Percentiles rank a stretch among this genome's conserved stretches.
phyloP scores from a whole-genome alignment of 2,797 vertebrate genomes.

The Danio choprae region DNA sequence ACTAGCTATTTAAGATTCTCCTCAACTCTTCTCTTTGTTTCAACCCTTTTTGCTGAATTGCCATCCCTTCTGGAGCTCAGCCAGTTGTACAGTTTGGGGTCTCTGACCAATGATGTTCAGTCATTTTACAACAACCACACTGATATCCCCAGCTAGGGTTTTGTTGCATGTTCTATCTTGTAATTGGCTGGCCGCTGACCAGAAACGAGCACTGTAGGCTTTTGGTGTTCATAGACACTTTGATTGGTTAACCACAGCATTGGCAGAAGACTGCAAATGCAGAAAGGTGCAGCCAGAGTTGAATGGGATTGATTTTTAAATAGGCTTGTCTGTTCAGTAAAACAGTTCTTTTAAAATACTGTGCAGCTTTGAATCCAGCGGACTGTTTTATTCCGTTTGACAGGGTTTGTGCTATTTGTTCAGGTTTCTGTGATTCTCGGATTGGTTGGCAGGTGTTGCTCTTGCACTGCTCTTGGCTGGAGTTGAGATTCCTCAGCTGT shows the following conservation, averaged over 20 bases:
- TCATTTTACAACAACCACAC: background rate
- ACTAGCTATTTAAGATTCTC: constrained; percentile 41
- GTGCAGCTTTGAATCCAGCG: background rate
- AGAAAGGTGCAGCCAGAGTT: background rate
- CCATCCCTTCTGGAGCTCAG: constrained; percentile 16
- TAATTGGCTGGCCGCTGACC: constrained; percentile 40
- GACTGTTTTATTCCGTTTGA: constrained; percentile 21
- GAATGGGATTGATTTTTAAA: background rate
- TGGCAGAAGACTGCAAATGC: constrained; percentile 7
- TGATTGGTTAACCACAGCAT: constrained; percentile 32
- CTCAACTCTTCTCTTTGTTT: background rate
- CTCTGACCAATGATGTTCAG: background rate
- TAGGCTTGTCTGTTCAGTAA: constrained; percentile 7
- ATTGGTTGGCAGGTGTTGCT: constrained; percentile 62
- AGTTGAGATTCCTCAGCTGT: constrained; percentile 79
- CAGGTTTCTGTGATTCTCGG: constrained; percentile 19
- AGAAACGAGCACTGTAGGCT: constrained; percentile 25
- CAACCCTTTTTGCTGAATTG: constrained; percentile 31
- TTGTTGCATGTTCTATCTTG: constrained; percentile 18
- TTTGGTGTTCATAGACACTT: constrained; percentile 14
- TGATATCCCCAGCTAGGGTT: background rate
- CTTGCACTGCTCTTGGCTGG: constrained; percentile 69
- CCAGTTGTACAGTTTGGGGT: constrained; percentile 22
- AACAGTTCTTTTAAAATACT: constrained; percentile 6
- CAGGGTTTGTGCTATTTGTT: constrained; percentile 36